Percentiles rank a stretch among this genome's conserved stretches.
phyloP scores from a whole-genome alignment of 2,888 invertebrate species.

The Drosophila nigricruria region DNA sequence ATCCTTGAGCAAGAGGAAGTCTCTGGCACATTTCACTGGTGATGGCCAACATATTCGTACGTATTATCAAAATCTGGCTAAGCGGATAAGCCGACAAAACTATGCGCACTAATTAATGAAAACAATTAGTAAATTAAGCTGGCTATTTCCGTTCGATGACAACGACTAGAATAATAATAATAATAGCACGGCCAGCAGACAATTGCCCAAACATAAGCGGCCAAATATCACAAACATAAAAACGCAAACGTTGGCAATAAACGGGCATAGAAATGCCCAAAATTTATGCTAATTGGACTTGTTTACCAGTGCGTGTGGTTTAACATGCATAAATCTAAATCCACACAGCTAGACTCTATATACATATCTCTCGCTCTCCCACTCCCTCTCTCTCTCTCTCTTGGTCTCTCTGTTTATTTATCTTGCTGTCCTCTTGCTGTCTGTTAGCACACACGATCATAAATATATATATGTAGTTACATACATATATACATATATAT shows the following conservation, averaged over 20 bases:
- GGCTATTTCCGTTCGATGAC: slow-evolving; percentile 55
- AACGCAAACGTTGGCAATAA: slow-evolving; percentile 79
- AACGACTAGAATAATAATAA: slow-evolving; percentile 37
- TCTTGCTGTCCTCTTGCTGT: slow-evolving; percentile 7
- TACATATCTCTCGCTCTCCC: neutral
- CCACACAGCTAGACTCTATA: slow-evolving; percentile 21
- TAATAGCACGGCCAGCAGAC: slow-evolving; percentile 38
- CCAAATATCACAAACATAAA: slow-evolving; percentile 70
- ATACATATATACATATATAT: slow-evolving; percentile 1
- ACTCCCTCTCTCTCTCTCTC: neutral
- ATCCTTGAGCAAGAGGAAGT: slow-evolving; percentile 11
- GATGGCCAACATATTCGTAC: slow-evolving; percentile 42
- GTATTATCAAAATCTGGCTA: slow-evolving; percentile 42
- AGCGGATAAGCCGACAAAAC: slow-evolving; percentile 47
- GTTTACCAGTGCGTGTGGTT: slow-evolving; percentile 75
- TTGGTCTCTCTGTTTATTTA: neutral
- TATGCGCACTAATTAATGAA: slow-evolving; percentile 71
- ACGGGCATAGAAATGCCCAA: slow-evolving; percentile 67
- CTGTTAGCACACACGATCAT: slow-evolving; percentile 10
- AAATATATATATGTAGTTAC: neutral
- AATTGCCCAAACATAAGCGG: slow-evolving; percentile 54
- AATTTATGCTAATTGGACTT: slow-evolving; percentile 80
- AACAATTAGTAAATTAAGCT: slow-evolving; percentile 79
- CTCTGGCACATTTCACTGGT: slow-evolving; percentile 7
- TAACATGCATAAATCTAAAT: slow-evolving; percentile 60